Percentiles rank a stretch among this genome's conserved stretches.
phyloP scores from a whole-genome alignment of 2,888 invertebrate species.

The Philonicus albiceps region DNA sequence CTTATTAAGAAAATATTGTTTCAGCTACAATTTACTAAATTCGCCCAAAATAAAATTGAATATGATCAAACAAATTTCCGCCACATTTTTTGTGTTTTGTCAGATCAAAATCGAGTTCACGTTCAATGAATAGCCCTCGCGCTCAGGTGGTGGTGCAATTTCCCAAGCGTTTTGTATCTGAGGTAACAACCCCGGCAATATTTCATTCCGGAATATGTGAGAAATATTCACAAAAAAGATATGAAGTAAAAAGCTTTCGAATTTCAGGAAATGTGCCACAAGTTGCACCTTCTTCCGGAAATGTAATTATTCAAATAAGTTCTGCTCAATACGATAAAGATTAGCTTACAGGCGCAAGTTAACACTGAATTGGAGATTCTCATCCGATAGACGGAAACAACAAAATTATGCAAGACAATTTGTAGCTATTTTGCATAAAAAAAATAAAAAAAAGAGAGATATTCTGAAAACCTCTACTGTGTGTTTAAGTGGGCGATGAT shows the following conservation, averaged over 20 bases:
- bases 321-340: neutral
- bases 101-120: neutral
- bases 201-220: neutral
- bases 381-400: constrained; percentile 2
- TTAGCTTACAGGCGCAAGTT: neutral
- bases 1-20: neutral
- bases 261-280: constrained; percentile 8
- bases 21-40: neutral
- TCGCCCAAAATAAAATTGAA: neutral
- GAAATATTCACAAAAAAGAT: neutral
- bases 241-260: neutral
- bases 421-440: constrained; percentile 1
- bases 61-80: neutral
- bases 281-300: constrained; percentile 9
- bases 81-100: neutral
- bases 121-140: neutral
- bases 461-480: neutral
- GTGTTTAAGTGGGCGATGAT: neutral
- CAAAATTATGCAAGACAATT: constrained; percentile 11
- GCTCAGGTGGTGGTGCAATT: neutral
- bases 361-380: neutral
- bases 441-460: neutral
- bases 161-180: neutral
- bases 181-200: neutral
- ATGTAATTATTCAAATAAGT: constrained; percentile 23